Base-by-base conservation (phyloP, 30 jellyfish, hydroid and myxozoan species). In the Rhopilema esculentum region DNA sequence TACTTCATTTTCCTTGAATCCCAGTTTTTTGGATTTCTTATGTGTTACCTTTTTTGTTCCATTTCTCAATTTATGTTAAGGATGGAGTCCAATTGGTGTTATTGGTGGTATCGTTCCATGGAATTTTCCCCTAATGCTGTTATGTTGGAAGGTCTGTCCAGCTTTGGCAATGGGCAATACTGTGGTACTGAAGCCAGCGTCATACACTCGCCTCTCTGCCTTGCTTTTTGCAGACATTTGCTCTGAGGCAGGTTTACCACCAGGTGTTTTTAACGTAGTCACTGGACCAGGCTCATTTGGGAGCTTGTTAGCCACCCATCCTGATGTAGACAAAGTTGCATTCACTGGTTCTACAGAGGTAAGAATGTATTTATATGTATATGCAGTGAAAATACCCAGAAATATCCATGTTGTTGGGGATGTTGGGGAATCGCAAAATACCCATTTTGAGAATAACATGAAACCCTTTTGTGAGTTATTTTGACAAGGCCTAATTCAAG, bases 211-310 rank as follows among this genome's bases (percentile, higher is more conserved):
- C n/a, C 78, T 93, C 25, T 79, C 97, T 80, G 98, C 98, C 1
- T 70, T 93, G 81, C 92, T 95, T 20, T 95, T 95, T 85, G 99
- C 99, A 66, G 99, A 95, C 33, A 95, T 95, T 27, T 95, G 99
- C 77, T 97, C 99, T 0, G 99, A 95, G 79, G 99, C 99, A 65
- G 99, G 99, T 30, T 89, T 95, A 8, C 99, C 99, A n/a, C 95
- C 99, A n/a, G 99, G 99, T 40, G 99, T 95, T 23, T 95, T 95
- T 65, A 95, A 95, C 80, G 97, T 95, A 72, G 93, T 95, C 69
- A 95, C 99, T 31, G 99, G 99, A 16, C 93, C 96, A 49, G 99
- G 99, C 17, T 72, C 97, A 16, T 95, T 95, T 89, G 99, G 99
- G 21, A 86, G 97, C 72, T 52, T 86, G 79, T 78, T 95, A 16